Conservation (phyloP, 64 coral and sea anemone genomes). For the Actinia tenebrosa region DNA sequence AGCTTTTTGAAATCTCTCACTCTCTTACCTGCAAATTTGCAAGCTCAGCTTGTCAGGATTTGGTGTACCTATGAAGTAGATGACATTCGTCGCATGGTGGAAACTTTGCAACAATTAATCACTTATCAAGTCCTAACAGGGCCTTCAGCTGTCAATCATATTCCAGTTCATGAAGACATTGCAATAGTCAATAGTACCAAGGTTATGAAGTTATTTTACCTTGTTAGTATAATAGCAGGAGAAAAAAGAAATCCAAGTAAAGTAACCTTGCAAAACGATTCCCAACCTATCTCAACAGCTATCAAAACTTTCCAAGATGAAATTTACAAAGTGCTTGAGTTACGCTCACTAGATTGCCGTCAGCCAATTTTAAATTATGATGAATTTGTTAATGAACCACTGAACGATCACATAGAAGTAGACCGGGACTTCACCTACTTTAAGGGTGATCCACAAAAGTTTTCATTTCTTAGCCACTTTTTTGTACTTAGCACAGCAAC, state of each 20-base stretch:
- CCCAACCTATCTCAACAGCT: neutral
- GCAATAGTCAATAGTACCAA: slow-evolving; percentile 72
- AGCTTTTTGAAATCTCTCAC: slow-evolving; percentile 81
- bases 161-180: slow-evolving; percentile 81
- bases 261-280: neutral
- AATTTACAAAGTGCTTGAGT: slow-evolving; percentile 56
- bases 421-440: slow-evolving; percentile 89
- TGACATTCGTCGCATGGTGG: slow-evolving; percentile 76
- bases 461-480: slow-evolving; percentile 85
- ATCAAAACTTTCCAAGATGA: slow-evolving; percentile 34
- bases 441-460: slow-evolving; percentile 71
- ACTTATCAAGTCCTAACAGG: slow-evolving; percentile 90
- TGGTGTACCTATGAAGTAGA: slow-evolving; percentile 62
- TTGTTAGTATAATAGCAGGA: slow-evolving; percentile 70
- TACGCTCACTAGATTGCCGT: slow-evolving; percentile 60
- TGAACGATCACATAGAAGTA: slow-evolving; percentile 96
- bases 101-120: slow-evolving; percentile 86
- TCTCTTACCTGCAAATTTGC: slow-evolving; percentile 59
- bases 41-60: slow-evolving; percentile 63
- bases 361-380: slow-evolving; percentile 66
- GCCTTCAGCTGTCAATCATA: slow-evolving; percentile 29
- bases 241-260: neutral
- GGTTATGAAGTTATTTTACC: slow-evolving; percentile 73
- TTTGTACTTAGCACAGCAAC: slow-evolving; percentile 95
- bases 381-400: slow-evolving; percentile 95